These are phyloP conservation scores for Drosophila sproati DNA, from an alignment of 1,140 invertebrate genomes.

Conservation along the genomic window DNA sequence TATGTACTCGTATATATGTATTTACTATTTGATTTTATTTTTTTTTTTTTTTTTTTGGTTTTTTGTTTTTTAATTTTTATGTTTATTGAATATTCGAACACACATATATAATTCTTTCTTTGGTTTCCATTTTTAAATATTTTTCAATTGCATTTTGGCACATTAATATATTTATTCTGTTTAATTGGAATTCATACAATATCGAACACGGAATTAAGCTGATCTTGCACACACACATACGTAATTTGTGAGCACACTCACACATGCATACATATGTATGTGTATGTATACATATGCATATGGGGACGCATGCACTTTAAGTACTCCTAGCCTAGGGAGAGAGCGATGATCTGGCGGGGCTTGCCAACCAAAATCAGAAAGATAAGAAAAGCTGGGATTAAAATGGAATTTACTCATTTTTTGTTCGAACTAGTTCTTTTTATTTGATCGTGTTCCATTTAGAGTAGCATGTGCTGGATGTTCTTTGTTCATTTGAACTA, in stretches of 20 bases:
- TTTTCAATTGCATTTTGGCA: conserved; percentile 51
- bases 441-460: background rate
- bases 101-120: conserved; percentile 22
- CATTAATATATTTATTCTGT: conserved; percentile 24
- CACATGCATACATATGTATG: conserved; percentile 20
- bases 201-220: conserved; percentile 61
- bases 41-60: background rate
- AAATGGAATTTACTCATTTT: background rate
- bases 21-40: background rate
- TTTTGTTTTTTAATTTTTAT: background rate
- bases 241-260: background rate
- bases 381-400: background rate
- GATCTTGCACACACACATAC: conserved; percentile 42
- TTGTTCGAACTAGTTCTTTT: background rate
- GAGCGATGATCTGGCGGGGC: background rate
- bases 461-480: too few species aligned
- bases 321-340: conserved; percentile 13
- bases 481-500: background rate
- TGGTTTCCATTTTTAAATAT: conserved; percentile 1
- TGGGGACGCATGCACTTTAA: conserved; percentile 6
- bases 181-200: conserved; percentile 35
- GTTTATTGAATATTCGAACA: conserved; percentile 28
- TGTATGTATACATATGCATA: conserved; percentile 6
- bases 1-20: conserved; percentile 9
- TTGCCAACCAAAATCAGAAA: background rate